phyloP scores from a whole-genome alignment of 2,797 vertebrate species.

The Lepus oiostolus region DNA sequence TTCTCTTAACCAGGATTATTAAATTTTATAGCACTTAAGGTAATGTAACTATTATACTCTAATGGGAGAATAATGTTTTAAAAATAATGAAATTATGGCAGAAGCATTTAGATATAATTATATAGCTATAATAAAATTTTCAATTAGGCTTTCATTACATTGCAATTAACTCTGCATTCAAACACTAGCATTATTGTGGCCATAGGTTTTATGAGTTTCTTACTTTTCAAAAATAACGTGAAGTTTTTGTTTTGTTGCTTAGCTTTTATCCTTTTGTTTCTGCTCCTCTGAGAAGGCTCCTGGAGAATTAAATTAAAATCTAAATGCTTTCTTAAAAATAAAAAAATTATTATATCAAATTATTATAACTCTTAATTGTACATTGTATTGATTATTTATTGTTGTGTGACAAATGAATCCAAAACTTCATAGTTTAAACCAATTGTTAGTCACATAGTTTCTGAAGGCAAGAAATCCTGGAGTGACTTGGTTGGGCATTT shows the following conservation, averaged over 20 bases:
- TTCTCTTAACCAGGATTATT: constrained; percentile 77
- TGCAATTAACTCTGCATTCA: constrained; percentile 80
- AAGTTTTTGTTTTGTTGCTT: background rate
- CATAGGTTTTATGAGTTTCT: constrained; percentile 73
- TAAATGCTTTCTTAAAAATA: constrained; percentile 41
- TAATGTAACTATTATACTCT: constrained; percentile 76
- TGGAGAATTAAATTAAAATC: constrained; percentile 67
- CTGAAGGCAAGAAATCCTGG: background rate
- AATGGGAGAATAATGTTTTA: constrained; percentile 74
- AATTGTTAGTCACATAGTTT: background rate
- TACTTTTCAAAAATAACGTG: constrained; percentile 64
- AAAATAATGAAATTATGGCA: constrained; percentile 83
- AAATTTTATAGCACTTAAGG: constrained; percentile 75
- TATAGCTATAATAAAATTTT: constrained; percentile 77
- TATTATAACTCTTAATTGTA: background rate
- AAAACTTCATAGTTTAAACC: constrained; percentile 14
- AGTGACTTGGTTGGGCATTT: background rate
- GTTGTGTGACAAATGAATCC: constrained; percentile 17
- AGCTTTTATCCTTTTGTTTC: constrained; percentile 18
- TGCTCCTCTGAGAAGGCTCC: constrained; percentile 14
- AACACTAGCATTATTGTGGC: constrained; percentile 57
- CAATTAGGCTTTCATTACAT: constrained; percentile 80
- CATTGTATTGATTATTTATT: background rate
- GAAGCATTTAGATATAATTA: constrained; percentile 81
- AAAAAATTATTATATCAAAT: constrained; percentile 43